A percentile compares a stretch with the other conserved stretches of the same genome.
phyloP scores from a whole-genome alignment of 2,113 vertebrate species.

The Axis porcinus region DNA sequence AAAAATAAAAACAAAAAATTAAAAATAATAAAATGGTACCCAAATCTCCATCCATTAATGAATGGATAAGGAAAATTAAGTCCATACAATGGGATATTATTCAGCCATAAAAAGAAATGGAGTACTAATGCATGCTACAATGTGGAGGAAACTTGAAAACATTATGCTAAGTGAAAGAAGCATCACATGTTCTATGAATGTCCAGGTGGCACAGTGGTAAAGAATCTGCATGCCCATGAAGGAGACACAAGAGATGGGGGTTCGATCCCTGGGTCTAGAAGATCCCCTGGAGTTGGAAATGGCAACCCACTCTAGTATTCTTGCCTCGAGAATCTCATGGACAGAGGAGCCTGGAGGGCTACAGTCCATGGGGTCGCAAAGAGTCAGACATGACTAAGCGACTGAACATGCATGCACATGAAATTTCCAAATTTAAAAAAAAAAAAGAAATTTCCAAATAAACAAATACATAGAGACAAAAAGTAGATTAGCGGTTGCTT shows the following conservation, averaged over 20 bases:
- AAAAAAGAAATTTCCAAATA: neutral
- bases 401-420: neutral
- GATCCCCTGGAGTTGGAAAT: neutral
- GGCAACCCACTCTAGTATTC: neutral
- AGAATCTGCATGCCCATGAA: neutral
- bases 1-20: neutral
- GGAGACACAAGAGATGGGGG: neutral
- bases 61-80: neutral
- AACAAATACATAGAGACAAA: neutral
- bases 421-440: neutral
- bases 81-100: neutral
- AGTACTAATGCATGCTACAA: neutral
- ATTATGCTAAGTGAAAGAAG: neutral
- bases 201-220: neutral
- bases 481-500: neutral
- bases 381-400: neutral
- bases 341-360: neutral
- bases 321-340: neutral
- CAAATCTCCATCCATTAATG: neutral
- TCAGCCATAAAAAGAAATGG: neutral
- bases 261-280: neutral
- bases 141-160: neutral
- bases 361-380: neutral
- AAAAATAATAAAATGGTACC: neutral
- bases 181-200: neutral